Evolutionary conservation across 2,888 invertebrate species (phyloP), one percentile per base, ranked within the genome.

Genomic region (Hemistola chrysoprasaria): DNA sequence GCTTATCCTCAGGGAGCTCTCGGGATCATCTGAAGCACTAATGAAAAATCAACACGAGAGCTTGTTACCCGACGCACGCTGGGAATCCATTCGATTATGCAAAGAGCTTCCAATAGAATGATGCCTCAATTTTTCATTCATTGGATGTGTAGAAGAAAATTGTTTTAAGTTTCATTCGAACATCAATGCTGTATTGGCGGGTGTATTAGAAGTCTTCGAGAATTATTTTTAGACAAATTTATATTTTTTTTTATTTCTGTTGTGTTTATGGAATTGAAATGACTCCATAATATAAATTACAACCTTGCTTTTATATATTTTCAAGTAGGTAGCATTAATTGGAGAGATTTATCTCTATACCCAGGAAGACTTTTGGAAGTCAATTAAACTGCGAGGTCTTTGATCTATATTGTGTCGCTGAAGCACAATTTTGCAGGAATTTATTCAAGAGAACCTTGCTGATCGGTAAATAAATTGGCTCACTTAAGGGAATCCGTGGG

Each of bases 1-100:
- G 32, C 24, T 31, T 26, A 16, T 27, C n/a, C 10, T 8, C 16
- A 11, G 23, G n/a, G 20, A n/a, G 28, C 37, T 32, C 16, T 7
- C n/a, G 29, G 21, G 38, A 37, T 9, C 31, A 39, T 27, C 31
- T 44, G 35, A 22, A 16, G 22, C 31, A 33, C 8, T 47, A 53
- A 53, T 53, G 41, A 31, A 47, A 47, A 36, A 45, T 40, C 50
- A 47, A 50, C 42, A 38, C 26, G 28, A 31, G 25, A 25, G 24
- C 27, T 40, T 32, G 35, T 25, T 44, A 28, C 32, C 35, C 33
- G 33, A 21, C 29, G 21, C 29, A 22, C 38, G 20, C 10, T 22
- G 16, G 26, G 24, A 11, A 40, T 30, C 34, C 45, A 49, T 53
- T 57, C 53, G 46, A 53, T 58, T 59, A 57, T 58, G 54, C 46